Base-by-base conservation (phyloP, 2,113 vertebrate genomes). In the Stercorarius parasiticus region DNA sequence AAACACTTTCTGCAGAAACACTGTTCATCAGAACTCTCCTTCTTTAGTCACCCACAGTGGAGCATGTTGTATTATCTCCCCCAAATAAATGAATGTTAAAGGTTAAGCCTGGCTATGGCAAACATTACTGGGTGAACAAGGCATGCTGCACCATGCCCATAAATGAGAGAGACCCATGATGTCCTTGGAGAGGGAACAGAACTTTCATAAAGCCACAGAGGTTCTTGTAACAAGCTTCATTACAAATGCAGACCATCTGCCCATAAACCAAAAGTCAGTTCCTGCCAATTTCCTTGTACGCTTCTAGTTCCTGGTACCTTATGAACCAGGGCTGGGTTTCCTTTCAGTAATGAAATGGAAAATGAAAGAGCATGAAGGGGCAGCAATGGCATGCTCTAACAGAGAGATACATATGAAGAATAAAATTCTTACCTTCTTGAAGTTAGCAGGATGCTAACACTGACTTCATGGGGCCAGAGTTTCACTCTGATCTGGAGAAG, bases 171-270 rank as follows among this genome's bases (percentile, higher is more conserved):
- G 55, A 90, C 80, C 84, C 84, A 6, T 74, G 74, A 81, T 89
- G 77, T 56, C 89, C 74, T 93, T 92, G 96, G 92, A 95, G 93
- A 82, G 83, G 94, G 85, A 94, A 93, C 87, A 95, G 83, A 95
- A 77, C 79, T 86, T 95, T 87, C 67, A 52, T 71, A 88, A 89
- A 92, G 62, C 71, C 61, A 86, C 30, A 73, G 71, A 84, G 50
- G 58, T 92, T 96, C 93, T 81, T 93, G 40, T 83, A 93, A 83
- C 29, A 89, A 95, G 67, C 81, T 95, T 96, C 92, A 95, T 97
- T 94, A 97, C 65, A 95, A 95, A 97, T 95, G 82, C 95, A 97
- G 96, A 96, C 87, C 19, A 71, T 96, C 95, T 96, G 87, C 93
- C 79, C 83, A 91, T 96, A 97, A 97, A 96, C 56, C 45, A 88